Base-by-base conservation (phyloP, 1,140 invertebrate species). In the Lepidurus couesii region DNA sequence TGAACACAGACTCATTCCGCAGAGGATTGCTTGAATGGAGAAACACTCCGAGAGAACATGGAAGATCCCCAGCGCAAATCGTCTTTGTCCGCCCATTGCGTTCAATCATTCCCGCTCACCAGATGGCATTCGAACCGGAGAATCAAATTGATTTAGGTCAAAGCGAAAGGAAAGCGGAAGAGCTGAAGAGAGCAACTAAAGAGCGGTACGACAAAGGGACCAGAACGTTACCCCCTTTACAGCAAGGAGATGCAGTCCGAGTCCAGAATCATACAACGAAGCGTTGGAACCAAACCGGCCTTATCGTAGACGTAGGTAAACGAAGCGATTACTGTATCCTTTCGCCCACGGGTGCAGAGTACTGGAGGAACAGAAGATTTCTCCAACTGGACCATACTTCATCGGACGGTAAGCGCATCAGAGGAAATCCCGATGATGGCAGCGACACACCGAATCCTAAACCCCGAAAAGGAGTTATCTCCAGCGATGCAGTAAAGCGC, bases 51-150 rank as follows among this genome's bases (percentile, higher is more conserved):
- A 43, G 34, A 24, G 24, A 42, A 10, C 26, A 77, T 44, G 73
- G 74, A n/a, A 11, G 24, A 79, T 79, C 78, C 26, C 78, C 78
- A n/a, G 78, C 78, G 24, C 76, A 79, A 79, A 75, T 79, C 16
- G 10, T 79, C 11, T 77, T 79, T 21, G 73, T 76, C 26, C 11
- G 7, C 24, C 78, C 73, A n/a, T 75, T 79, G 75, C n/a, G 78
- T 10, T 79, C 75, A 1, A 43, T 79, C 16, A 34, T 79, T 24
- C 78, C 78, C 21, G 78, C 78, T 21, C 75, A 79, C 26, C 78
- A n/a, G 34, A 79, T 26, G 75, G 26, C 47, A n/a, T 79, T 44
- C 44, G 74, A 43, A 24, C 75, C 75, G 5, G 45, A 47, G 45
- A 24, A 24, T 26, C n/a, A 77, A 47, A 34, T 73, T 7, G 21